Evolutionary conservation across 2,888 invertebrate species (phyloP).

Genomic region (Exephanes ischioxanthus): DNA sequence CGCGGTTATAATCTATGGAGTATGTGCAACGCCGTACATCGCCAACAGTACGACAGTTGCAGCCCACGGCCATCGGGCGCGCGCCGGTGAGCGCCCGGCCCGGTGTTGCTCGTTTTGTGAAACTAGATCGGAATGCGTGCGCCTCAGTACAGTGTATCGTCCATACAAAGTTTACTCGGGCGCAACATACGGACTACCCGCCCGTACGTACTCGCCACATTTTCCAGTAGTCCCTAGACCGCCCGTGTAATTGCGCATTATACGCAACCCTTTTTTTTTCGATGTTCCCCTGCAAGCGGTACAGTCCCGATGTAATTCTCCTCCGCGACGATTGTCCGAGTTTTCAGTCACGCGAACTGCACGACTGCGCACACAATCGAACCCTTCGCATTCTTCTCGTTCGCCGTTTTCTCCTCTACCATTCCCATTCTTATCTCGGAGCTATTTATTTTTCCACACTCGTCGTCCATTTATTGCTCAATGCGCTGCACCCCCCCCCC

Average conservation of each 20-base stretch:
- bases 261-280: conserved; percentile 9
- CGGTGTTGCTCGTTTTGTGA: conserved; percentile 61
- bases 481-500: too few relatives aligned
- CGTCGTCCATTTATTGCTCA: not conserved
- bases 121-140: conserved; percentile 67
- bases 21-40: conserved; percentile 15
- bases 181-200: not conserved
- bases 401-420: not conserved
- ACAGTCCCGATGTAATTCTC: not conserved
- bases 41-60: conserved; percentile 38
- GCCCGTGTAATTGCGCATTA: conserved; percentile 46
- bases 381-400: conserved; percentile 1
- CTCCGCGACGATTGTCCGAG: not conserved
- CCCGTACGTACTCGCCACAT: not conserved
- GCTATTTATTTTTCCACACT: conserved; percentile 16
- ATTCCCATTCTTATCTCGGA: not conserved
- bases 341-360: not conserved
- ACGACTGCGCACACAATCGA: conserved; percentile 7
- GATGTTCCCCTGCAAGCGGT: not conserved
- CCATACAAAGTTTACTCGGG: not conserved
- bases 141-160: not conserved
- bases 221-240: conserved; percentile 35
- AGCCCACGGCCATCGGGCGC: conserved; percentile 59
- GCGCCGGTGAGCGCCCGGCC: conserved; percentile 26
- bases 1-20: conserved; percentile 12